Evolutionary conservation across 2,113 vertebrate genomes (phyloP).

Genomic region (Opisthocomus hoazin): DNA sequence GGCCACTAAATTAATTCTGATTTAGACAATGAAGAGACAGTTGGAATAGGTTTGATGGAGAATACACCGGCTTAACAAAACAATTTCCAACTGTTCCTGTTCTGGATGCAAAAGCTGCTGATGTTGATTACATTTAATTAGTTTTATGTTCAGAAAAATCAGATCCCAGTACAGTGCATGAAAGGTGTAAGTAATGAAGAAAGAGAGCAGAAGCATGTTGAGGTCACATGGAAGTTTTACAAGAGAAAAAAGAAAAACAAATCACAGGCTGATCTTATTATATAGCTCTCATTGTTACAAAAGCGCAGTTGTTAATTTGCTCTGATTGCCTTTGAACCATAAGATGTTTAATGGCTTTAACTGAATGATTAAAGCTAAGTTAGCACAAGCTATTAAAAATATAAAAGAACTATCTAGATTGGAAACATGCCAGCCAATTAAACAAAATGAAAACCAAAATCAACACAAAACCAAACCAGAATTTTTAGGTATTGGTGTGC

Average conservation of each 20-base stretch:
- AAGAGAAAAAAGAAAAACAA: not conserved
- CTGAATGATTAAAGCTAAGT: not conserved
- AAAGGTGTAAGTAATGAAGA: not conserved
- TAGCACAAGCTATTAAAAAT: not conserved
- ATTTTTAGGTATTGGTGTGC: not conserved
- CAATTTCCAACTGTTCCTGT: not conserved
- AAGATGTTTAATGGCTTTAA: not conserved
- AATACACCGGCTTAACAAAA: not conserved
- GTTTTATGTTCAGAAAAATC: not conserved
- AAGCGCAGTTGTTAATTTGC: not conserved
- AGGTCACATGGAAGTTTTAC: not conserved
- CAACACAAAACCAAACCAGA: not conserved
- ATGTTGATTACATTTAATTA: not conserved
- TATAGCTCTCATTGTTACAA: not conserved
- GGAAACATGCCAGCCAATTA: not conserved
- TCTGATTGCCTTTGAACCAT: not conserved
- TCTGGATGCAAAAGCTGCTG: not conserved
- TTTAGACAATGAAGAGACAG: not conserved
- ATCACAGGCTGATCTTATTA: not conserved
- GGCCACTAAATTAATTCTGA: not conserved
- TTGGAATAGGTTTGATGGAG: not conserved
- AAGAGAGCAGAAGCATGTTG: not conserved
- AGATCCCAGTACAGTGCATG: not conserved
- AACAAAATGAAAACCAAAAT: not conserved
- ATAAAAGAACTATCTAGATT: not conserved